A percentile compares a stretch with the other conserved stretches of the same genome.
Conservation (phyloP, 2,888 invertebrate species). For the Clivina fossor region DNA sequence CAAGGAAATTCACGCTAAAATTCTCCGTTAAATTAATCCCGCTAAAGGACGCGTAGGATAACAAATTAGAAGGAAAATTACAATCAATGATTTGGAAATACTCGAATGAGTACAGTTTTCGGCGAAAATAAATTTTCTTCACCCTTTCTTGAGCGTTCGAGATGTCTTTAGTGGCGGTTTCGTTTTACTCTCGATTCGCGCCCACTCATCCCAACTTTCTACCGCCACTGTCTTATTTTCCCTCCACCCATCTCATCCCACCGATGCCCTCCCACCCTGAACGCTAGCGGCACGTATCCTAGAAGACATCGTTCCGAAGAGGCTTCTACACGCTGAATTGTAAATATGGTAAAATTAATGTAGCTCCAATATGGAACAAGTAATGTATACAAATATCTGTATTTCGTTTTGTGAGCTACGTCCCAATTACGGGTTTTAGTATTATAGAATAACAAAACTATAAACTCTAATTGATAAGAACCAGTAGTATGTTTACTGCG, state of each 20-base stretch:
- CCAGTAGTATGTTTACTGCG: too few relatives aligned
- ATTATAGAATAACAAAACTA: too few relatives aligned
- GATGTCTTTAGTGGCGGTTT: conserved; percentile 25
- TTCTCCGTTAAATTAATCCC: conserved; percentile 31
- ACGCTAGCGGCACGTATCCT: conserved; percentile 12
- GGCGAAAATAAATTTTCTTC: conserved; percentile 28
- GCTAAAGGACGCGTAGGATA: conserved; percentile 34
- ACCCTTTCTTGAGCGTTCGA: conserved; percentile 19
- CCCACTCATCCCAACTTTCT: not conserved
- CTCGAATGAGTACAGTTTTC: conserved; percentile 25
- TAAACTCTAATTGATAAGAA: too few relatives aligned
- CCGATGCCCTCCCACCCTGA: not conserved
- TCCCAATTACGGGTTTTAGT: conserved; percentile 10
- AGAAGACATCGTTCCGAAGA: conserved; percentile 17
- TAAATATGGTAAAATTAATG: conserved; percentile 31
- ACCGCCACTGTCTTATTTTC: not conserved
- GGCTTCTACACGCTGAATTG: conserved; percentile 21
- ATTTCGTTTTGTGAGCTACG: conserved; percentile 18
- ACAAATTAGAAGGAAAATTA: conserved; percentile 53
- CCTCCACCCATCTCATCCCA: not conserved
- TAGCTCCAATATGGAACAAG: conserved; percentile 30
- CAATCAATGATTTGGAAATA: conserved; percentile 52
- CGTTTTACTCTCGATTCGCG: conserved; percentile 12
- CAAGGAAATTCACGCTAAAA: conserved; percentile 23
- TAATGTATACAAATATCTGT: conserved; percentile 31